Base-by-base conservation (phyloP, 2,113 vertebrate genomes). In the Electrona antarctica region DNA sequence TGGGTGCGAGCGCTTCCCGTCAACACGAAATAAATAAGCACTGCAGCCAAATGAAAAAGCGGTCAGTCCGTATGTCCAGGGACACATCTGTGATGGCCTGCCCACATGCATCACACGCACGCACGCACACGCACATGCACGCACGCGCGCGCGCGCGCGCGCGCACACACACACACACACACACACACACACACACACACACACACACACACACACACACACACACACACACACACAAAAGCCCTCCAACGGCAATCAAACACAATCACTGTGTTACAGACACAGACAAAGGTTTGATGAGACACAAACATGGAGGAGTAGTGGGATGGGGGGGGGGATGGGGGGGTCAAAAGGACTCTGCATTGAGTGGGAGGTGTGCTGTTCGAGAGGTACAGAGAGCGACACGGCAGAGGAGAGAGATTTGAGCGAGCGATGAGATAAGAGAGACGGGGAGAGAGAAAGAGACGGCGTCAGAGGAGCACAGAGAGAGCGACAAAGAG, bases 271-370 rank as follows among this genome's bases (percentile, higher is more conserved):
- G 79, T 77, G 79, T 82, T 62, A 65, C 78, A 86, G 77, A 88
- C 71, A n/a, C 56, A 87, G 71, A 87, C 78, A 85, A 83, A 82
- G 75, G 80, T 83, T 79, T 82, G 81, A 86, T 82, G 83, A 90
- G 79, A 86, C 85, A 88, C 78, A 80, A 81, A 82, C 76, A 81
- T 49, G 71, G 85, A 85, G 81, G 84, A 84, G 80, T 83, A 86
- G 83, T 67, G 73, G 72, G 83, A 74, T 69, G 71, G 83, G 72
- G 68, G 51, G 63, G 67, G 60, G 73, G 10, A n/a, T 3, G 46
- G 13, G 13, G 60, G 69, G 85, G 77, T 85, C 73, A 84, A 79
- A 50, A 73, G 86, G 77, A 83, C 85, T 76, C 82, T 83, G 61
- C 15, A 82, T 73, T 81, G 85, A 83, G 90, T 90, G 64, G 90